These are phyloP conservation scores for Drosophila macrospina DNA, from an alignment of 2,888 invertebrate genomes.

Conservation along the genomic window DNA sequence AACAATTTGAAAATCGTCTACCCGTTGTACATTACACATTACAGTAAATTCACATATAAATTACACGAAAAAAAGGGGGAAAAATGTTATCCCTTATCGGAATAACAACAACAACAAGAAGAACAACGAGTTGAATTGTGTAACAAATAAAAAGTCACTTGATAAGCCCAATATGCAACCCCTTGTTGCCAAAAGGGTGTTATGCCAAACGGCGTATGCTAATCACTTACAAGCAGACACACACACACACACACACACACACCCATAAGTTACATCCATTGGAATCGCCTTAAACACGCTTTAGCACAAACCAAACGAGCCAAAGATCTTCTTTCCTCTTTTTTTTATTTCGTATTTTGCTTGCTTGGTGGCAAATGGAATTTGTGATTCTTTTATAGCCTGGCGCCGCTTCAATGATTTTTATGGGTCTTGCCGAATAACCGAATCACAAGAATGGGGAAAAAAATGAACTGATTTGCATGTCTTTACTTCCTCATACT, in stretches of 20 bases:
- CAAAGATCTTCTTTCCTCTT: conserved; percentile 45
- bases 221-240: conserved; percentile 59
- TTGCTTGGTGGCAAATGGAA: conserved; percentile 61
- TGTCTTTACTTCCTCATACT: conserved; percentile 37
- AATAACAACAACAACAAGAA: conserved; percentile 48
- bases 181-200: conserved; percentile 69
- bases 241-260: conserved; percentile 12
- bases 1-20: conserved; percentile 61
- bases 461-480: conserved; percentile 69
- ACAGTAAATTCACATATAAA: conserved; percentile 77
- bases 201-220: conserved; percentile 71
- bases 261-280: conserved; percentile 30
- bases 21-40: conserved; percentile 50
- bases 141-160: conserved; percentile 74
- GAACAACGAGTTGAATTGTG: conserved; percentile 69
- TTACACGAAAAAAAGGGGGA: conserved; percentile 49
- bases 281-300: conserved; percentile 64
- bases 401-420: conserved; percentile 81
- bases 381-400: conserved; percentile 73
- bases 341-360: conserved; percentile 38
- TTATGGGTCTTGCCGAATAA: conserved; percentile 66
- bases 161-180: conserved; percentile 76
- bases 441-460: conserved; percentile 8
- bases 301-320: conserved; percentile 69
- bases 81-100: conserved; percentile 66